These are phyloP conservation scores for Motacilla alba DNA, from an alignment of 2,113 vertebrate species.

Conservation along the genomic window DNA sequence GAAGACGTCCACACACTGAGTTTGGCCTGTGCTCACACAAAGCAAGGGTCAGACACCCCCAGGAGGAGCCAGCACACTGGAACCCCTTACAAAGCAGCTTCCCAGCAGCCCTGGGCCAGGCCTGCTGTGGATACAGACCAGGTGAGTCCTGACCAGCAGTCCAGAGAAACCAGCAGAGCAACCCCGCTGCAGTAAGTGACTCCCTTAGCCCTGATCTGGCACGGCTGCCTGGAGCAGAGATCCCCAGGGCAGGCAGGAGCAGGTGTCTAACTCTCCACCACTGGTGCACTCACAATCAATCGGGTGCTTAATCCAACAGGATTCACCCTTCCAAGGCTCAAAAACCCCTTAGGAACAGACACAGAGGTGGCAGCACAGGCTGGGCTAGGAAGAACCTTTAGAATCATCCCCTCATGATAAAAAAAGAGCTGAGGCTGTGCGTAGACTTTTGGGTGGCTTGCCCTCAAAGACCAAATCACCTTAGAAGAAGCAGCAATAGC, in stretches of 20 bases:
- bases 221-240: neutral
- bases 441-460: neutral
- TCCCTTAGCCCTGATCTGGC: neutral
- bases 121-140: neutral
- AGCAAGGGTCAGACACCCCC: neutral
- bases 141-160: neutral
- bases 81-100: neutral
- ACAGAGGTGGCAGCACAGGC: neutral
- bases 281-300: neutral
- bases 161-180: neutral
- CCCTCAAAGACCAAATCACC: neutral
- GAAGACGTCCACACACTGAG: neutral
- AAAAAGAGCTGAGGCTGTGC: neutral
- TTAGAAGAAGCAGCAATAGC: neutral
- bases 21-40: rapidly evolving
- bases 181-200: neutral
- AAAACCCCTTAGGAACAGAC: neutral
- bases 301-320: neutral
- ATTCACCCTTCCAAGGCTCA: neutral
- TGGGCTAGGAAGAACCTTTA: neutral
- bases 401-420: neutral
- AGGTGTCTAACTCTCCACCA: neutral
- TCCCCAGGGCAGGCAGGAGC: neutral
- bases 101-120: neutral
- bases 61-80: rapidly evolving